Percentiles rank a stretch among this genome's conserved stretches.
phyloP scores from a whole-genome alignment of 2,797 vertebrate genomes.

The Siniperca obscura region DNA sequence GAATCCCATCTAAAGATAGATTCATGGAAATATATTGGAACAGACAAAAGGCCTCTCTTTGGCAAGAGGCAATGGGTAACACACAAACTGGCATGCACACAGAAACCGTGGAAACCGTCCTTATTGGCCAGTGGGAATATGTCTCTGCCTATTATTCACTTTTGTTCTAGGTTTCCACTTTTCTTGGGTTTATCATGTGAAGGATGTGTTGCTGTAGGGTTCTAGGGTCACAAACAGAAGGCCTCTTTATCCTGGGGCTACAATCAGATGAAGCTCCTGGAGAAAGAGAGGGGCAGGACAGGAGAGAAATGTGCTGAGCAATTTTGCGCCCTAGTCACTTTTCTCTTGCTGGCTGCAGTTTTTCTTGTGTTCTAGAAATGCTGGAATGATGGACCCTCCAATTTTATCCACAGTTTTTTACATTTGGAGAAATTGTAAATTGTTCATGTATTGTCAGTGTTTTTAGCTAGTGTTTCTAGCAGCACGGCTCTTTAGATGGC shows the following conservation, averaged over 20 bases:
- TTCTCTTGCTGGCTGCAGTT: slow-evolving; percentile 35
- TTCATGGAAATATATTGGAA: slow-evolving; percentile 70
- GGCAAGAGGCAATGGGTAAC: slow-evolving; percentile 68
- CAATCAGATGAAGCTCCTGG: slow-evolving; percentile 61
- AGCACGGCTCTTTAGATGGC: background rate
- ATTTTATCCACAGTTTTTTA: slow-evolving; percentile 16
- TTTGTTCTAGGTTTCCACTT: slow-evolving; percentile 63
- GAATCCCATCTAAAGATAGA: slow-evolving; percentile 73
- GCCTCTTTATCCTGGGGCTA: slow-evolving; percentile 56
- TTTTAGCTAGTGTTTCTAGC: background rate
- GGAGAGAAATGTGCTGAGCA: slow-evolving; percentile 57
- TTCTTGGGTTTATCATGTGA: slow-evolving; percentile 74
- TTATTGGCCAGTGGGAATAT: slow-evolving; percentile 71
- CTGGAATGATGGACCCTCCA: slow-evolving; percentile 36
- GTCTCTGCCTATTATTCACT: slow-evolving; percentile 73
- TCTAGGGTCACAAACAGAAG: slow-evolving; percentile 68
- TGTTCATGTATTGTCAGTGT: background rate
- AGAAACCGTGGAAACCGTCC: slow-evolving; percentile 55
- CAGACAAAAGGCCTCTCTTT: slow-evolving; percentile 69
- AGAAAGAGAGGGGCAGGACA: slow-evolving; percentile 44
- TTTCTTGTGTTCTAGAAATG: slow-evolving; percentile 39
- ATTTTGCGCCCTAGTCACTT: slow-evolving; percentile 38
- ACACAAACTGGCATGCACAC: slow-evolving; percentile 57
- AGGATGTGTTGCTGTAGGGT: slow-evolving; percentile 70
- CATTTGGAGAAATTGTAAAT: background rate